These are phyloP conservation scores for Phoxinus dragarum DNA, from an alignment of 2,797 vertebrate genomes.

Conservation along the genomic window DNA sequence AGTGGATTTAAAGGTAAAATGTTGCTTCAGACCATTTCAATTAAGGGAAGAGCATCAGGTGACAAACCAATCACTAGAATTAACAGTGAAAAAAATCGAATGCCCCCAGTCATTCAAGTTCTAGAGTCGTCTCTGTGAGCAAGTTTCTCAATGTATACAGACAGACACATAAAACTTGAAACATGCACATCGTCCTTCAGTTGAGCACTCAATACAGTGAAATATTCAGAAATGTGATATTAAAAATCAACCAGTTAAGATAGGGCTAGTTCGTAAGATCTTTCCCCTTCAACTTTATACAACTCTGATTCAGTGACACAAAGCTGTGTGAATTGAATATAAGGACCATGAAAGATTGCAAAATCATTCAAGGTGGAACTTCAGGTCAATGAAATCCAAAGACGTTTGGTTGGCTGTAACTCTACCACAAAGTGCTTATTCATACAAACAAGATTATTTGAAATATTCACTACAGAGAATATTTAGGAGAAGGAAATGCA, in stretches of 20 bases:
- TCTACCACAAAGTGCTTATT: constrained; percentile 50
- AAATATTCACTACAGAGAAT: constrained; percentile 3
- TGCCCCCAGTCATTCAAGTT: constrained; percentile 21
- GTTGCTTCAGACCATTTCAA: neutral
- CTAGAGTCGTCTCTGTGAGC: neutral
- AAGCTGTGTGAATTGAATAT: neutral
- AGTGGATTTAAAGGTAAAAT: constrained; percentile 7
- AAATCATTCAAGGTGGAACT: constrained; percentile 22
- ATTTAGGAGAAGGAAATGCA: neutral
- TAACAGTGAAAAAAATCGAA: neutral
- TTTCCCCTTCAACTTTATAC: neutral
- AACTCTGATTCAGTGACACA: constrained; percentile 14
- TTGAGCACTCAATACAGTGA: neutral
- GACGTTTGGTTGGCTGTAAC: neutral
- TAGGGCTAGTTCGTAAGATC: neutral
- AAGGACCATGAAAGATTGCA: neutral
- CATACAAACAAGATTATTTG: neutral
- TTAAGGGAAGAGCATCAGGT: neutral
- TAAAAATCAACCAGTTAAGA: neutral
- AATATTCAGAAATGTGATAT: neutral
- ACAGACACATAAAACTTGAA: neutral
- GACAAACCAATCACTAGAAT: neutral
- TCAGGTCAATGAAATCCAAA: neutral
- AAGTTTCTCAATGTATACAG: neutral
- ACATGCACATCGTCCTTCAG: neutral